phyloP scores from a whole-genome alignment of 2,113 vertebrate species.

The Pleuronectes platessa region DNA sequence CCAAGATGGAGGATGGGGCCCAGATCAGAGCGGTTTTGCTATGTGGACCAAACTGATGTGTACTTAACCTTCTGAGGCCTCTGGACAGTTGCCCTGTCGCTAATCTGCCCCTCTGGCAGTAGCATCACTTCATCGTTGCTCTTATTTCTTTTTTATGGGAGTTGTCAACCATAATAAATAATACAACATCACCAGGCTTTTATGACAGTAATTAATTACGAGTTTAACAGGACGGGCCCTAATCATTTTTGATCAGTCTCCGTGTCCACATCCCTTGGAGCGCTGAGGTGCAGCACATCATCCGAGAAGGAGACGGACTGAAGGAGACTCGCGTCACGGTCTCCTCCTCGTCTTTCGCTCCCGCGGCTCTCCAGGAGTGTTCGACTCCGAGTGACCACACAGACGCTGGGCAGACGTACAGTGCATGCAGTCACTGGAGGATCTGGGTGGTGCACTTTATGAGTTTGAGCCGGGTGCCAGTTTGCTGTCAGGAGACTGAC shows the following conservation, averaged over 20 bases:
- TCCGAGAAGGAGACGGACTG: slow-evolving; percentile 30
- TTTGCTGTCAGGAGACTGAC: slow-evolving; percentile 65
- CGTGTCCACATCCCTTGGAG: slow-evolving; percentile 30
- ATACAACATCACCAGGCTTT: neutral
- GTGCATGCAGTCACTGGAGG: slow-evolving; percentile 29
- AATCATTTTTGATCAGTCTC: slow-evolving; percentile 32
- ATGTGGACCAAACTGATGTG: neutral
- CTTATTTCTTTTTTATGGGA: neutral
- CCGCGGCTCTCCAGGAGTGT: slow-evolving; percentile 36
- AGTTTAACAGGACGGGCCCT: slow-evolving; percentile 35
- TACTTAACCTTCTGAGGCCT: neutral
- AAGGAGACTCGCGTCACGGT: slow-evolving; percentile 29
- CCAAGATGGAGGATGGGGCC: neutral
- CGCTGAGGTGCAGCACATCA: slow-evolving; percentile 24
- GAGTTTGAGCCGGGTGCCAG: slow-evolving; percentile 61
- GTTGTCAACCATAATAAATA: slow-evolving; percentile 4
- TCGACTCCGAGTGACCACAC: slow-evolving; percentile 64
- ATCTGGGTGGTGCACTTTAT: slow-evolving; percentile 67
- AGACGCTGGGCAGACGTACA: slow-evolving; percentile 39
- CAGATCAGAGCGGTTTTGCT: neutral
- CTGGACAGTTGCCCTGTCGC: neutral
- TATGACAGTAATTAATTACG: slow-evolving; percentile 34
- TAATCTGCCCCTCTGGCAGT: neutral
- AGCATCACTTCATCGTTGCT: neutral
- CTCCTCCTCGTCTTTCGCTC: slow-evolving; percentile 54